Conservation (phyloP, 53 echinoderm and acorn worm genomes). For the Antedon mediterranea region DNA sequence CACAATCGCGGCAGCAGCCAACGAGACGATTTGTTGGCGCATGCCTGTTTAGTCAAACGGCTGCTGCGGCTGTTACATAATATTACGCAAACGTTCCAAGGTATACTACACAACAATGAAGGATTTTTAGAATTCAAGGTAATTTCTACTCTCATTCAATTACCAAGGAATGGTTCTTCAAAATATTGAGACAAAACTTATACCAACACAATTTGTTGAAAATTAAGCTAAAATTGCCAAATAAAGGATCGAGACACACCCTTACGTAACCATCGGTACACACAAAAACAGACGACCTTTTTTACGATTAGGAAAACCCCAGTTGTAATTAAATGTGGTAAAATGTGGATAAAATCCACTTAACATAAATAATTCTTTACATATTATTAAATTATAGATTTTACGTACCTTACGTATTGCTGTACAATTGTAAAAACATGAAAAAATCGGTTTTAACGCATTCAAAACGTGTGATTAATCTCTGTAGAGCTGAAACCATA, state of each 20-base stretch:
- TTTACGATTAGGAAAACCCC: background rate
- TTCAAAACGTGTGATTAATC: background rate
- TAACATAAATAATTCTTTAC: background rate
- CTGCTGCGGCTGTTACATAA: background rate
- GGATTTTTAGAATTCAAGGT: background rate
- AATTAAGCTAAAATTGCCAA: background rate
- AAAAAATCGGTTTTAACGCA: background rate
- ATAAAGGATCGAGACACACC: constrained; percentile 11
- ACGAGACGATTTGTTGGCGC: background rate
- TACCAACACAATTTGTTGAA: background rate
- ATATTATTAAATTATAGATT: background rate
- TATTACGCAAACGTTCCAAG: background rate
- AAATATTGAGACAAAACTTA: background rate
- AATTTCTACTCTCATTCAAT: background rate
- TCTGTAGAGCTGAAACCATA: background rate
- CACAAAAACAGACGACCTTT: background rate
- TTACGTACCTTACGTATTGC: background rate
- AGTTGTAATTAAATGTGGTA: background rate
- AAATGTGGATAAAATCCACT: background rate
- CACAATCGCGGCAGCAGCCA: background rate
- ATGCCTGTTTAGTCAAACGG: background rate
- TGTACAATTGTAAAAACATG: background rate
- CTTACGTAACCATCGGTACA: constrained; percentile 39
- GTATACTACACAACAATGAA: background rate
- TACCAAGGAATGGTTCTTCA: background rate